These are phyloP conservation scores for Meriones psammophilus DNA, from an alignment of 2,797 vertebrate species.

Conservation along the genomic window DNA sequence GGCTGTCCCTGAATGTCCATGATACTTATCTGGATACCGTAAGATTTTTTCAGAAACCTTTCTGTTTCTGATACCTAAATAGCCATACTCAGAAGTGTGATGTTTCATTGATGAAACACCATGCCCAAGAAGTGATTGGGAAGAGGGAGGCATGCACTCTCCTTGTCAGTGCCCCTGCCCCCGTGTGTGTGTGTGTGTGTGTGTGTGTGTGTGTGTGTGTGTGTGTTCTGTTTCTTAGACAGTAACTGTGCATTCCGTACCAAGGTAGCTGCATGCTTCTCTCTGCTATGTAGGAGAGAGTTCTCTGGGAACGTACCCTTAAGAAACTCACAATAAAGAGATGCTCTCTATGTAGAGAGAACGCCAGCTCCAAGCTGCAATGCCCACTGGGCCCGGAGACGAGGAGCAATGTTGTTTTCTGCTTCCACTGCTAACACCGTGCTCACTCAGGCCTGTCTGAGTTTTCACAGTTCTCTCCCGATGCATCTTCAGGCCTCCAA, in stretches of 20 bases:
- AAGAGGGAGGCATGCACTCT: background rate
- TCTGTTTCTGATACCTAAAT: background rate
- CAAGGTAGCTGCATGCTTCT: background rate
- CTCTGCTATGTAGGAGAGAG: background rate
- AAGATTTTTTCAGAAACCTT: background rate
- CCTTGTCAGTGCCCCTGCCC: too few relatives aligned
- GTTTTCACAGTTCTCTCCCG: background rate
- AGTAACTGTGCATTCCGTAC: background rate
- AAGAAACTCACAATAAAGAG: background rate
- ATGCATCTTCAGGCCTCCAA: background rate
- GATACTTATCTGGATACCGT: background rate
- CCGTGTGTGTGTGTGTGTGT: background rate
- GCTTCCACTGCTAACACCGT: background rate
- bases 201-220: background rate
- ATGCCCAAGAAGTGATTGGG: background rate
- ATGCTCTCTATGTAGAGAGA: background rate
- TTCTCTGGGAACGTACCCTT: conserved; percentile 37
- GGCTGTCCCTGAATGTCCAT: background rate
- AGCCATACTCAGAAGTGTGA: background rate
- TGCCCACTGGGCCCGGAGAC: background rate
- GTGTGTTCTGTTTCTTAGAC: background rate
- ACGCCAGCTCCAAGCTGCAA: background rate
- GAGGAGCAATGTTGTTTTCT: background rate
- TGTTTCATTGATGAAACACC: background rate
- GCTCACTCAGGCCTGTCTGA: background rate